Evolutionary conservation across 2,888 invertebrate genomes (phyloP), one percentile per base, ranked within the genome.

Genomic region (Acleris holmiana): DNA sequence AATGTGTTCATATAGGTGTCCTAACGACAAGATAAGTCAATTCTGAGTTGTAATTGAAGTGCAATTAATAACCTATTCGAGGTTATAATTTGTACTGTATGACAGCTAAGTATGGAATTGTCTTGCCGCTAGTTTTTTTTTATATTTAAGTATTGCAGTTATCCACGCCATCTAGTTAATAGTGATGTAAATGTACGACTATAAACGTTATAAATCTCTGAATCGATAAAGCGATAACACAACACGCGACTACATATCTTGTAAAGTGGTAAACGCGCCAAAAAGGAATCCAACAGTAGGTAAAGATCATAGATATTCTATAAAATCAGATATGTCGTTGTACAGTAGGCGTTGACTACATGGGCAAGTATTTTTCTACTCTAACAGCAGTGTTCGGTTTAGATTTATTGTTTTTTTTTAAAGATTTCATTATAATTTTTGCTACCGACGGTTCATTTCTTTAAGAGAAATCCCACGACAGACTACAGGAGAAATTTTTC

Each of bases 261-360:
- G 73, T 70, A 69, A 73, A 76, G 68, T 67, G 67, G 74, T 75
- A 74, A 73, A 76, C 68, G 69, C 68, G 71, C 75, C 72, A 75
- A 86, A 82, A 83, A 80, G 75, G 74, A 81, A 79, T 78, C 79
- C 69, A 67, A 71, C 46, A 54, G 25, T 41, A 49, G 54, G 53
- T 55, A 55, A 61, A 25, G 47, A 80, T 76, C 81, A 83, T 81
- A 84, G 80, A 82, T 83, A 83, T 76, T 80, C 73, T 86, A 82
- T 85, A 84, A 87, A 89, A 88, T 83, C 84, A 82, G 91, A 91
- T 91, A 90, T 91, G 91, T 91, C 84, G 78, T 88, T 83, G 87
- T 84, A 85, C 78, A 83, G 81, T 80, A 78, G 76, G 81, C 82
- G 78, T 78, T 80, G 79, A 80, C 81, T 84, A 86, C 76, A 85